phyloP scores from a whole-genome alignment of 1,140 invertebrate species.

The Drosophila kurseongensis region DNA sequence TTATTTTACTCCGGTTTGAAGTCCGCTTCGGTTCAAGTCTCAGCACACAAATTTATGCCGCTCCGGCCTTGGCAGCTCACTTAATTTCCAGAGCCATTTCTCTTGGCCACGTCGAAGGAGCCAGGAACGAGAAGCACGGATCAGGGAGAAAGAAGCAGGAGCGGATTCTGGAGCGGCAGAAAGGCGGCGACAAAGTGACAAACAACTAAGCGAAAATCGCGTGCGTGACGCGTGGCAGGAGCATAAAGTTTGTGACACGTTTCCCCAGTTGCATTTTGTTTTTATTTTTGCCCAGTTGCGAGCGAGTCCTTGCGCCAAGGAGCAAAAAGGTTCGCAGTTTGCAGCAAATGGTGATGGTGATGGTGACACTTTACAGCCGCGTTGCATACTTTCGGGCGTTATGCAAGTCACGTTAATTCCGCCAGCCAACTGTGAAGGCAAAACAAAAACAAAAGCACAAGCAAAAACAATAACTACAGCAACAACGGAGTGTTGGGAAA shows the following conservation, averaged over 20 bases:
- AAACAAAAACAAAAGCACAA: conserved; percentile 38
- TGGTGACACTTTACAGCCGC: conserved; percentile 75
- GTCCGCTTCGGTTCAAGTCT: conserved; percentile 53
- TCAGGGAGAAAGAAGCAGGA: neutral
- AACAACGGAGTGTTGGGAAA: conserved; percentile 20
- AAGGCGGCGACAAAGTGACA: conserved; percentile 70
- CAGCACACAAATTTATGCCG: conserved; percentile 65
- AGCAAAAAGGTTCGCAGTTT: conserved; percentile 52
- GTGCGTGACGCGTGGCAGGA: conserved; percentile 79
- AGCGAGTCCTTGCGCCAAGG: conserved; percentile 40
- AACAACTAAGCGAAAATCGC: conserved; percentile 82
- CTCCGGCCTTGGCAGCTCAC: conserved; percentile 59
- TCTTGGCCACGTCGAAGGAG: conserved; percentile 53
- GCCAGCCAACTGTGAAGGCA: conserved; percentile 72
- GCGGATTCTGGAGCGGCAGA: conserved; percentile 17
- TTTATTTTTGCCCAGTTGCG: conserved; percentile 38
- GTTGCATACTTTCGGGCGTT: conserved; percentile 75
- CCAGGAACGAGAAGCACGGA: neutral
- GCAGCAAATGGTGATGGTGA: conserved; percentile 47
- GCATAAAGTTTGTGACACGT: conserved; percentile 82
- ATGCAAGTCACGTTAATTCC: conserved; percentile 81
- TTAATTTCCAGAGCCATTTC: conserved; percentile 73
- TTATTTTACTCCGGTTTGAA: conserved; percentile 20
- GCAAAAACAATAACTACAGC: conserved; percentile 12
- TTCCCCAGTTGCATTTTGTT: conserved; percentile 78